Conservation (phyloP, 2,113 vertebrate genomes). For the Ammospiza nelsoni region DNA sequence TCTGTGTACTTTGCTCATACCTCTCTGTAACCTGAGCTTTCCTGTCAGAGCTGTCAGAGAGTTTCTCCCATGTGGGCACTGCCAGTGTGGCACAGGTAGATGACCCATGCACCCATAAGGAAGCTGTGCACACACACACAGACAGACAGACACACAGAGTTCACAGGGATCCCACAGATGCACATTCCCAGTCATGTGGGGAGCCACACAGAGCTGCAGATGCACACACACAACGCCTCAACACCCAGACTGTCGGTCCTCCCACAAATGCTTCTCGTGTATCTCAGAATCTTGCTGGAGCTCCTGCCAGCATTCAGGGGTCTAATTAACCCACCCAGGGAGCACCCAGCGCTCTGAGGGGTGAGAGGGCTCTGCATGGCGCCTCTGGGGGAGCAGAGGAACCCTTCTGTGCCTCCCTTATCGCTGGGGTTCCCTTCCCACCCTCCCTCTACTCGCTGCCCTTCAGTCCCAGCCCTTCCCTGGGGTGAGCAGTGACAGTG, state of each 20-base stretch:
- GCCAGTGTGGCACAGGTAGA: not conserved
- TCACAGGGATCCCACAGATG: not conserved
- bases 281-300: not conserved
- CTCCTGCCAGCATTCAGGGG: not conserved
- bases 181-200: not conserved
- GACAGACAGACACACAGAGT: not conserved
- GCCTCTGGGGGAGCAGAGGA: not conserved
- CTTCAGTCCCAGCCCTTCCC: not conserved
- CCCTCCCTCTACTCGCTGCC: not conserved
- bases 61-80: not conserved
- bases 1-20: not conserved
- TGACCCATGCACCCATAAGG: rapidly evolving
- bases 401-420: not conserved
- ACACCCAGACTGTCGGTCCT: not conserved
- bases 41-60: not conserved
- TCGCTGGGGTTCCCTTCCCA: not conserved
- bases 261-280: rapidly evolving
- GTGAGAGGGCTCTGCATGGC: not conserved
- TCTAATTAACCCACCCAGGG: not conserved
- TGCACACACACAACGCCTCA: not conserved
- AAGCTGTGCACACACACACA: not conserved
- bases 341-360: rapidly evolving
- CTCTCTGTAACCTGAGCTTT: not conserved
- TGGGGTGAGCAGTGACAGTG: not conserved
- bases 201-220: not conserved